Evolutionary conservation across 2,888 invertebrate genomes (phyloP), one percentile per base, ranked within the genome.

Genomic region (Dynastes maya): DNA sequence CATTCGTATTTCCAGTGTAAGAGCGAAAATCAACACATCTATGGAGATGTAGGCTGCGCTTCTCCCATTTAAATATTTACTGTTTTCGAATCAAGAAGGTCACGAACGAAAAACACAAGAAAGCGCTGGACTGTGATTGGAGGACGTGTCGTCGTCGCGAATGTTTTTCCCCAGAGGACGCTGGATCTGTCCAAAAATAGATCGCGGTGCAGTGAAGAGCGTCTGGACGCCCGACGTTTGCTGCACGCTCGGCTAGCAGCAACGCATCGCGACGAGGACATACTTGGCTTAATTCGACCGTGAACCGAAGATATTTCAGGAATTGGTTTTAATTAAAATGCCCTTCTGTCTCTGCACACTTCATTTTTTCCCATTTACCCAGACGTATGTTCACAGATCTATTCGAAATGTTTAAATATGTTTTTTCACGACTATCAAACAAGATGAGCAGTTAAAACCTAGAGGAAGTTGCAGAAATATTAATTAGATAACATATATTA

Each of bases 301-400:
- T 72, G 72, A 72, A 72, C 72, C 58, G 45, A 72, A 72, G 53
- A 53, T 72, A 72, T 72, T 72, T 72, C 72, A 40, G 72, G 72
- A 72, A 72, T 72, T 58, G 72, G 32, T 58, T 72, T 58, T 72
- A 72, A 72, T 72, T 72, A 72, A 72, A 72, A 58, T 32, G 37
- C 40, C 29, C 55, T 27, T 22, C 27, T 58, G 22, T n/a, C 45
- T 27, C 22, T 37, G 9, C 22, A 11, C 49, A 22, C 16, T 45
- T 8, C 22, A 0, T 29, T 63, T 32, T 13, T 32, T 63, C 2
- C 13, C 11, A 61, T 27, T 27, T 22, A 22, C 29, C 2, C 2
- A 2, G 29, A 63, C 29, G 63, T 11, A 63, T 13, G 32, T 27
- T 63, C 27, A 13, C 63, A 11, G 32, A 11, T 27, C 2, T 32